Evolutionary conservation across 1,140 invertebrate species (phyloP).

Genomic region (Aleiodes sp.): DNA sequence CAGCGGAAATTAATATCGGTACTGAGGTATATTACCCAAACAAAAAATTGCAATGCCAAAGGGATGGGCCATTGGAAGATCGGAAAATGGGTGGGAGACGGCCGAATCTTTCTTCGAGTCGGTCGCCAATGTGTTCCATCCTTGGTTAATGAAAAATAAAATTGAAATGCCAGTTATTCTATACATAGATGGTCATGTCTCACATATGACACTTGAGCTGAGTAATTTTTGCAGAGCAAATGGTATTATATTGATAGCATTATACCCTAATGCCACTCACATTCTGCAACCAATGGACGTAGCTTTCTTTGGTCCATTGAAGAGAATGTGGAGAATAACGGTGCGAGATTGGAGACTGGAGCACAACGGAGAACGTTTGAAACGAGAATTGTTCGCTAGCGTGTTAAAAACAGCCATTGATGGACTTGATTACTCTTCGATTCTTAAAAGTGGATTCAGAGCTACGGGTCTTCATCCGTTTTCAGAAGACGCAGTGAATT

Average conservation of each 20-base stretch:
- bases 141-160: conserved; percentile 44
- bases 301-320: conserved; percentile 45
- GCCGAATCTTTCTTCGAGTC: conserved; percentile 59
- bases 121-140: conserved; percentile 54
- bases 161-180: conserved; percentile 49
- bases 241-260: conserved; percentile 32
- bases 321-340: conserved; percentile 40
- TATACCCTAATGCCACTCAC: conserved; percentile 51
- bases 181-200: conserved; percentile 52
- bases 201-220: conserved; percentile 29
- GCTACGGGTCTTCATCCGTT: conserved; percentile 43
- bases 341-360: conserved; percentile 41
- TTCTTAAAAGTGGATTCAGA: conserved; percentile 44
- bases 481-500: conserved; percentile 27
- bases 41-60: conserved; percentile 42
- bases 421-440: conserved; percentile 28
- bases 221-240: conserved; percentile 28
- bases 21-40: no score
- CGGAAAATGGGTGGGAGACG: conserved; percentile 61
- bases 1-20: no score
- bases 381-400: conserved; percentile 36
- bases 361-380: conserved; percentile 34
- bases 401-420: conserved; percentile 39
- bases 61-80: conserved; percentile 51
- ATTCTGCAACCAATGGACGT: conserved; percentile 51